Evolutionary conservation across 2,888 invertebrate species (phyloP), one percentile per base, ranked within the genome.

Genomic region (Melipona beecheii): DNA sequence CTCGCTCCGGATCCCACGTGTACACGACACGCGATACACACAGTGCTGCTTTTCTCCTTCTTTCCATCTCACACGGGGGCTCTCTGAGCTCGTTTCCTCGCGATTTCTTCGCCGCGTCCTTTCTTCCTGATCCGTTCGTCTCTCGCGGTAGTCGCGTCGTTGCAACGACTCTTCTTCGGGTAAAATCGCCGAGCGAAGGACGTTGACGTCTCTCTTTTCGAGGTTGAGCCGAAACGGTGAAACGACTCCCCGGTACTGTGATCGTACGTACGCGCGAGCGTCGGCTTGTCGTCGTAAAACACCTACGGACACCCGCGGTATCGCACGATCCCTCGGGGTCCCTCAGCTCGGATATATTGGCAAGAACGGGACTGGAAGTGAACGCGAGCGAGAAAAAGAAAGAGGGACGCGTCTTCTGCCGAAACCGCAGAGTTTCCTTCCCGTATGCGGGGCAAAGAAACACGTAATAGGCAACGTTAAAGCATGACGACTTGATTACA

Each of bases 141-240:
- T 81, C 79, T 24, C 75, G 64, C 68, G 15, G 15, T n/a, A n/a
- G n/a, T 69, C 74, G 65, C 69, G 83, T 74, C 79, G 87, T 85
- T 90, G 89, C 89, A 87, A 79, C 64, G 66, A 0, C 64, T 31
- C 52, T 49, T 83, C 87, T 84, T 87, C 43, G 85, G 86, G 83
- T 86, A 90, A 90, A 89, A 86, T 87, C 88, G n/a, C 13, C n/a
- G 5, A n/a, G 15, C n/a, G 9, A 60, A 60, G 27, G 11, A 54
- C 21, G 27, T 56, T 36, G 58, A 52, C 56, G 56, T 54, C 43
- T 54, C 43, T 54, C 68, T 68, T 69, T 19, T 4, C 24, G 17
- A 24, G 9, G 13, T n/a, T 54, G 50, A 24, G 21, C 19, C 24
- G n/a, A 24, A 5, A 24, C 24, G 24, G 15, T 17, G 31, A 60